A percentile compares a stretch with the other conserved stretches of the same genome.
Evolutionary conservation across 2,888 invertebrate species (phyloP).

Genomic region (Drosophila subquinaria): DNA sequence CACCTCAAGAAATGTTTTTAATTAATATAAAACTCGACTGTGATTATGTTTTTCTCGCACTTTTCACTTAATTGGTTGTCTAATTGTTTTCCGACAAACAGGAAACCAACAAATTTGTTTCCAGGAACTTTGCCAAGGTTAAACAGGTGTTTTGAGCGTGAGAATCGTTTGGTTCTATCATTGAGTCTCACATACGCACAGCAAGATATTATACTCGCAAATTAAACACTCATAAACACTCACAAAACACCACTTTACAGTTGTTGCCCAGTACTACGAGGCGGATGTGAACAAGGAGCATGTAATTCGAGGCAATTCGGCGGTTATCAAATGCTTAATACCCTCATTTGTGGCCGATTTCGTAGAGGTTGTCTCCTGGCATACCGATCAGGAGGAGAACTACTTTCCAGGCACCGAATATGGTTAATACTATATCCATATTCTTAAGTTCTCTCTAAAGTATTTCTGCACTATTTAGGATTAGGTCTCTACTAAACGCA

Average conservation of each 20-base stretch:
- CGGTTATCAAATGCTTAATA: slow-evolving; percentile 94
- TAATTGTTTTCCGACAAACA: slow-evolving; percentile 65
- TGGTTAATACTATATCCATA: slow-evolving; percentile 53
- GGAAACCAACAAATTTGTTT: slow-evolving; percentile 50
- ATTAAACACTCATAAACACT: slow-evolving; percentile 16
- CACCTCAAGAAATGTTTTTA: slow-evolving; percentile 45
- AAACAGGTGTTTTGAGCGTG: slow-evolving; percentile 54
- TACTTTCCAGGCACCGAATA: slow-evolving; percentile 85
- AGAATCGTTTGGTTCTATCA: slow-evolving; percentile 40
- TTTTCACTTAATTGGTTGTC: slow-evolving; percentile 61
- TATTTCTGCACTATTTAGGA: slow-evolving; percentile 29
- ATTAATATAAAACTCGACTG: slow-evolving; percentile 38
- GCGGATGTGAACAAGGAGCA: slow-evolving; percentile 97
- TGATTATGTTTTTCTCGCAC: slow-evolving; percentile 44
- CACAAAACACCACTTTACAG: slow-evolving; percentile 85
- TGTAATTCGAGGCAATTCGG: slow-evolving; percentile 94
- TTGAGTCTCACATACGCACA: slow-evolving; percentile 8
- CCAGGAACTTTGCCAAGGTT: slow-evolving; percentile 59
- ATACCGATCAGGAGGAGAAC: slow-evolving; percentile 88
- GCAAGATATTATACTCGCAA: slow-evolving; percentile 13
- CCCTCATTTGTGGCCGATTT: slow-evolving; percentile 97
- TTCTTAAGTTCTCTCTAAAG: slow-evolving; percentile 12
- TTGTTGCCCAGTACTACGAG: slow-evolving; percentile 95
- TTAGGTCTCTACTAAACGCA: slow-evolving; percentile 72
- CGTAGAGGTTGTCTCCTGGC: slow-evolving; percentile 94